phyloP scores from a whole-genome alignment of 2,888 invertebrate species.

The Amblyjoppa proteus region DNA sequence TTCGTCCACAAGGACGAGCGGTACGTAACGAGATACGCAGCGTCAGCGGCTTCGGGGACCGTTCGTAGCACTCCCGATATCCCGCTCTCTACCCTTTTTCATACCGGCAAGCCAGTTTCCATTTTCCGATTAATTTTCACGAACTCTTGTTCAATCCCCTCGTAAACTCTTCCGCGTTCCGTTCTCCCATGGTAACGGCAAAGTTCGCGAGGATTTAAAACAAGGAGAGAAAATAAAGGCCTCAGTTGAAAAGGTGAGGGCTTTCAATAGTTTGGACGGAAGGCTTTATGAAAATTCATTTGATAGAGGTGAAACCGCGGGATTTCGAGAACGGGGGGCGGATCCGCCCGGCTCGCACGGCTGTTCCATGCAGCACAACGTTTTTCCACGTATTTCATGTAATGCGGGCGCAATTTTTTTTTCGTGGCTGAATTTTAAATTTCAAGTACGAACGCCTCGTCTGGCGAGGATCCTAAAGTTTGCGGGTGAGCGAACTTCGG shows the following conservation, averaged over 20 bases:
- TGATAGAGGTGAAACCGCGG: neutral
- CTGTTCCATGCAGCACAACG: too few relatives aligned
- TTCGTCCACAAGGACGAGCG: conserved; percentile 6
- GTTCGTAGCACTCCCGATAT: conserved; percentile 18
- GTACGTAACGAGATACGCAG: conserved; percentile 26
- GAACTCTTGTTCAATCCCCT: conserved; percentile 28
- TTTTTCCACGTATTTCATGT: too few relatives aligned
- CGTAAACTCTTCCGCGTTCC: conserved; percentile 31
- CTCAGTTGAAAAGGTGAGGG: neutral
- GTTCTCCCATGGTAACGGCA: conserved; percentile 12
- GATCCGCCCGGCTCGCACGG: too few relatives aligned
- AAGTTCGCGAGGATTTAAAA: conserved; percentile 13
- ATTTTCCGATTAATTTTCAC: conserved; percentile 54
- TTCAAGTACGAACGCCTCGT: neutral
- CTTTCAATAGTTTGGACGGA: neutral
- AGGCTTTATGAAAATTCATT: conserved; percentile 1
- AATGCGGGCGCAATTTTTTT: neutral
- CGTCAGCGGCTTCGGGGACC: conserved; percentile 1
- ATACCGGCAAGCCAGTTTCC: conserved; percentile 8
- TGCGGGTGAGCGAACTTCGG: neutral
- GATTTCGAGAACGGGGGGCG: neutral
- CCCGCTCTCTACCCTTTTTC: conserved; percentile 25
- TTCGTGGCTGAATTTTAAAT: neutral
- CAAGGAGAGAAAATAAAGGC: neutral
- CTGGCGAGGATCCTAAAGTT: neutral